Percentiles rank a stretch among this genome's conserved stretches.
phyloP scores from a whole-genome alignment of 2,113 vertebrate species.

The Malurus melanocephalus region DNA sequence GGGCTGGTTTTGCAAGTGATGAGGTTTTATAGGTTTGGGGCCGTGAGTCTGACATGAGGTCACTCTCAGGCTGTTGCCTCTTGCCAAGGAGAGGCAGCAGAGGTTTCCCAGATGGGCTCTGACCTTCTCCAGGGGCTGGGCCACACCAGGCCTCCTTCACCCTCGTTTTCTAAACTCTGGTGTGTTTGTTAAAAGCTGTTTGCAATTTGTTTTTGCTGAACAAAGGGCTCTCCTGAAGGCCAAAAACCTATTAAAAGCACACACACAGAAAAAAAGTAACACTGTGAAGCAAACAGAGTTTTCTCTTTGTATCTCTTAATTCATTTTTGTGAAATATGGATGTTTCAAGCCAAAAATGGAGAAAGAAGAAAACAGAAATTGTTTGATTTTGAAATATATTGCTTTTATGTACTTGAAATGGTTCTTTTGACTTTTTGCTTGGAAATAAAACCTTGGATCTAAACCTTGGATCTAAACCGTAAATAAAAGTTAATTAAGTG shows the following conservation, averaged over 20 bases:
- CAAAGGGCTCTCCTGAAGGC: neutral
- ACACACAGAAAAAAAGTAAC: neutral
- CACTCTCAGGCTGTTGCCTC: neutral
- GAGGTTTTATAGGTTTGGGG: neutral
- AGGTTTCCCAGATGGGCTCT: neutral
- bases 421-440: conserved; percentile 2
- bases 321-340: neutral
- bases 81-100: neutral
- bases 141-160: neutral
- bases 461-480: neutral
- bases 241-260: neutral
- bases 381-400: neutral
- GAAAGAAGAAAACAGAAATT: neutral
- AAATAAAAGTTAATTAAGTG: conserved; percentile 41
- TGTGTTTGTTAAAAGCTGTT: accelerated
- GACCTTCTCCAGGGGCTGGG: neutral
- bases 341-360: neutral
- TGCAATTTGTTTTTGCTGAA: neutral
- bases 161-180: neutral
- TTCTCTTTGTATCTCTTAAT: neutral
- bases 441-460: neutral
- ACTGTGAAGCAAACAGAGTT: neutral
- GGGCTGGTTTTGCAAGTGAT: accelerated
- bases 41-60: too few relatives aligned
- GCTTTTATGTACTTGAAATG: neutral